These are phyloP conservation scores for Anneissia japonica DNA, from an alignment of 35 echinoderm and acorn worm species.

Conservation along the genomic window DNA sequence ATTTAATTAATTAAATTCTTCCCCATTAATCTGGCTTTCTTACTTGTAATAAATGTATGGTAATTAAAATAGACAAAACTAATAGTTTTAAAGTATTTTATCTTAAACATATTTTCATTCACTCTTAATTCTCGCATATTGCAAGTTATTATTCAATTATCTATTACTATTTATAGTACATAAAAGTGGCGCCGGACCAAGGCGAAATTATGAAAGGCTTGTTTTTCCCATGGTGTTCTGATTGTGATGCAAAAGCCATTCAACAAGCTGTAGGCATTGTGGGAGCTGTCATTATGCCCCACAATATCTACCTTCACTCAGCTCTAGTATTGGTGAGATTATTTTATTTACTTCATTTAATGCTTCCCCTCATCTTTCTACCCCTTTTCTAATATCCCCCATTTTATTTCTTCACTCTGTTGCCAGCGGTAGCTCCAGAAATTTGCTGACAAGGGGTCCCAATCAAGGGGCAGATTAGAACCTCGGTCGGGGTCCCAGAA, in stretches of 20 bases:
- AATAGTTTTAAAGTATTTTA: not conserved
- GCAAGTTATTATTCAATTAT: not conserved
- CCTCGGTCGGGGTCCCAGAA: no score
- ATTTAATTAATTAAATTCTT: no score
- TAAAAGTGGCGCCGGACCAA: slow-evolving; percentile 57
- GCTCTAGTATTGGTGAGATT: slow-evolving; percentile 74
- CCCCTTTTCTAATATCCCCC: no score
- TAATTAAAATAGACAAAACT: not conserved
- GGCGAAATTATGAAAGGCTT: slow-evolving; percentile 62
- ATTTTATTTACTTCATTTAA: no score
- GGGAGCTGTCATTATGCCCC: slow-evolving; percentile 78
- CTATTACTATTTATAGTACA: slow-evolving; percentile 36
- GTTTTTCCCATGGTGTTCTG: slow-evolving; percentile 54
- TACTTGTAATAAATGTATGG: no score
- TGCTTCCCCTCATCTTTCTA: no score
- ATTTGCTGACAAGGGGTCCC: no score
- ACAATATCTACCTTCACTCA: slow-evolving; percentile 79
- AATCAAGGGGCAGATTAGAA: no score
- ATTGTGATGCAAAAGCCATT: slow-evolving; percentile 28
- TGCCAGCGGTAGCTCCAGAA: no score
- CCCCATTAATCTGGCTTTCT: no score
- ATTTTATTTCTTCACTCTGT: no score
- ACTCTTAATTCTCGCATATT: no score
- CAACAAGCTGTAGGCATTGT: slow-evolving; percentile 70
- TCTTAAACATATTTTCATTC: not conserved